These are phyloP conservation scores for Acanthosoma haemorrhoidale DNA, from an alignment of 2,888 invertebrate species.

Conservation along the genomic window DNA sequence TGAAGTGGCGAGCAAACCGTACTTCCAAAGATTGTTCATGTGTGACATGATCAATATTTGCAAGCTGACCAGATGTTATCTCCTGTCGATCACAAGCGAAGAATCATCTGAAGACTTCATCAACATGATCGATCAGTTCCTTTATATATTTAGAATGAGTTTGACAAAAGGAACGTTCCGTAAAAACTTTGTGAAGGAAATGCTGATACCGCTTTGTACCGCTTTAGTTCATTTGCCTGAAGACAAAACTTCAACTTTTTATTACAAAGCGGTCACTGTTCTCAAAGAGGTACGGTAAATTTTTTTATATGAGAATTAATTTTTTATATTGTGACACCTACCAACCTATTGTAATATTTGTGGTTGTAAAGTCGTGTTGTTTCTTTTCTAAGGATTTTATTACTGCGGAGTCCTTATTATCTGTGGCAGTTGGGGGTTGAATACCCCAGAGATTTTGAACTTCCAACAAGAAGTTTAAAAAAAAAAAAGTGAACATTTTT, in stretches of 20 bases:
- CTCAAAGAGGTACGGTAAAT: constrained; percentile 6
- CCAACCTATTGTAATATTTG: too few relatives aligned
- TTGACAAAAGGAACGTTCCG: constrained; percentile 34
- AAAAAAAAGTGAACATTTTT: too few relatives aligned
- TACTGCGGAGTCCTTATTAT: too few relatives aligned
- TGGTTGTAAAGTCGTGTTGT: too few relatives aligned
- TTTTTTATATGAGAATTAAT: too few relatives aligned
- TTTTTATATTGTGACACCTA: too few relatives aligned
- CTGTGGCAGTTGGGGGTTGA: too few relatives aligned
- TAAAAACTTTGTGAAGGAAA: constrained; percentile 12
- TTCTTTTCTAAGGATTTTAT: too few relatives aligned
- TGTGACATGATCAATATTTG: constrained; percentile 30
- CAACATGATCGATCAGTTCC: constrained; percentile 22
- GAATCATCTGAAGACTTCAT: not conserved
- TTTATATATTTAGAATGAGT: constrained; percentile 17
- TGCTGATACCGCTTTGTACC: constrained; percentile 27
- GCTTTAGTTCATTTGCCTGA: constrained; percentile 16
- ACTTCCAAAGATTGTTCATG: constrained; percentile 34
- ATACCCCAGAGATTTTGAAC: too few relatives aligned
- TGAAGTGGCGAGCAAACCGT: constrained; percentile 19
- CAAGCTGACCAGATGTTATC: constrained; percentile 2
- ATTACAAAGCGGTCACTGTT: not conserved
- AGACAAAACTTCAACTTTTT: not conserved
- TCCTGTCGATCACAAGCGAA: not conserved
- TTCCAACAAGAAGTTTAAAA: too few relatives aligned